A percentile compares a stretch with the other conserved stretches of the same genome.
phyloP scores from a whole-genome alignment of 92 coral and sea anemone species.

The Montipora capitata region DNA sequence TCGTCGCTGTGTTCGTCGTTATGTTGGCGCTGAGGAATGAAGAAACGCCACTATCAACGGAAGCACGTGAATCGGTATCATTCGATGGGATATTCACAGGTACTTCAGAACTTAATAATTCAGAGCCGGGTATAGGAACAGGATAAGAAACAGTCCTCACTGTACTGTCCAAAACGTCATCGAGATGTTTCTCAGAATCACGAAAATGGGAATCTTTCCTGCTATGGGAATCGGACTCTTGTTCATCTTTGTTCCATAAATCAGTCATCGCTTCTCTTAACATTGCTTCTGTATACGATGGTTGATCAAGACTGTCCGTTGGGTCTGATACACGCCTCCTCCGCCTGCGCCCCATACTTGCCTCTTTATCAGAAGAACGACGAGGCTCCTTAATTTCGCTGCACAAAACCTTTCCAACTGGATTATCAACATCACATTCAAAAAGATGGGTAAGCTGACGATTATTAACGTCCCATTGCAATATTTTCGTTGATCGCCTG shows the following conservation, averaged over 20 bases:
- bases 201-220: not conserved
- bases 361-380: not conserved
- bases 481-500: constrained; percentile 86
- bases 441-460: constrained; percentile 89
- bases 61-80: constrained; percentile 29
- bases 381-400: constrained; percentile 17
- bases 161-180: not conserved
- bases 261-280: constrained; percentile 36
- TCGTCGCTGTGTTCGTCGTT: not conserved
- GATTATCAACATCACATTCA: constrained; percentile 79
- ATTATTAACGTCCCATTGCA: constrained; percentile 88
- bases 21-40: not conserved
- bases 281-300: constrained; percentile 55
- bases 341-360: not conserved
- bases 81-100: not conserved
- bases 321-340: constrained; percentile 15
- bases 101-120: not conserved
- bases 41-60: constrained; percentile 31
- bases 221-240: not conserved
- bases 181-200: not conserved
- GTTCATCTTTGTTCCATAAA: not conserved
- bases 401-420: constrained; percentile 67
- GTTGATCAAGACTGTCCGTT: constrained; percentile 9
- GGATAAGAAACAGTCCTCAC: not conserved
- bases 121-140: constrained; percentile 15